These are phyloP conservation scores for Ophion costatus DNA, from an alignment of 2,888 invertebrate genomes.

Conservation along the genomic window DNA sequence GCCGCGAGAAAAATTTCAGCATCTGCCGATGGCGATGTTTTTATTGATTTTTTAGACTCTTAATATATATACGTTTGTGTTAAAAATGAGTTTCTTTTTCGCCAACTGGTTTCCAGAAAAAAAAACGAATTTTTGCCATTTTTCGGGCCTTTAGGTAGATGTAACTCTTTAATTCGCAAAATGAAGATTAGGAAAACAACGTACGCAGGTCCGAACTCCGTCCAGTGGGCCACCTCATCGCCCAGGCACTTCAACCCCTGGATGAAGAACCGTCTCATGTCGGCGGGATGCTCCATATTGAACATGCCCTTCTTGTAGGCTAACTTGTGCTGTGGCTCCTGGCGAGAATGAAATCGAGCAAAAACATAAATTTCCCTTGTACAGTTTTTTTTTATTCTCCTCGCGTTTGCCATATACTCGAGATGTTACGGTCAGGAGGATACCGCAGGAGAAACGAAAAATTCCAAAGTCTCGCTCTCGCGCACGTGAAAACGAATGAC, in stretches of 20 bases:
- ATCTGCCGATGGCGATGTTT: too few species aligned
- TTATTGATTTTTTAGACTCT: too few species aligned
- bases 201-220: constrained; percentile 72
- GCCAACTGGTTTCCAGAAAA: too few species aligned
- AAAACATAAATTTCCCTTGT: constrained; percentile 14
- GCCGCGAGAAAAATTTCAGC: too few species aligned
- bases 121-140: too few species aligned
- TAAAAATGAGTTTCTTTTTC: too few species aligned
- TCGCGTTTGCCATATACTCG: neutral
- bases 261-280: constrained; percentile 68
- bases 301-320: constrained; percentile 74
- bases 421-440: constrained; percentile 24
- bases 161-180: neutral
- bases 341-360: constrained; percentile 25
- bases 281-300: constrained; percentile 41
- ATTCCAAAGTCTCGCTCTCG: neutral
- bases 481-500: constrained; percentile 15
- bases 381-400: neutral
- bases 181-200: neutral
- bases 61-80: too few species aligned
- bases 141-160: too few species aligned
- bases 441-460: constrained; percentile 30
- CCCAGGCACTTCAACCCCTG: constrained; percentile 64
- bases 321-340: constrained; percentile 74
- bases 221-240: constrained; percentile 71